phyloP scores from a whole-genome alignment of 2,797 vertebrate species.

The Myripristis jacobus region DNA sequence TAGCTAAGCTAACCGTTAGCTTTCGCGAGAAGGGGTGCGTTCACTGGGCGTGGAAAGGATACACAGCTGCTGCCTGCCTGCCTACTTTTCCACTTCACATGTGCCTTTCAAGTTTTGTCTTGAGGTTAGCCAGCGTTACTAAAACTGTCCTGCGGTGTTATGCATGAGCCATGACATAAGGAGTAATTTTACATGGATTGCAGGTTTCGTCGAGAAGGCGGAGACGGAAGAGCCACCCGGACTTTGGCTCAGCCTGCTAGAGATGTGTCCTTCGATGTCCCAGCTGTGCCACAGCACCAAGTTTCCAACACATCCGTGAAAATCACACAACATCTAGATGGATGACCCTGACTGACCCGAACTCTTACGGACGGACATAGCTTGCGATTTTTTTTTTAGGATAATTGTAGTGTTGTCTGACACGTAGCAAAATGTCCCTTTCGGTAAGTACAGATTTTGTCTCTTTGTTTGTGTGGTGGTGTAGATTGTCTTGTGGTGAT shows the following conservation, averaged over 20 bases:
- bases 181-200: conserved; percentile 13
- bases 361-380: conserved; percentile 18
- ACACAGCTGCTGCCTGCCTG: conserved; percentile 65
- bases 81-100: conserved; percentile 26
- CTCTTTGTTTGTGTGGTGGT: conserved; percentile 16
- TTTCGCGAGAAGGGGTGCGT: conserved; percentile 20
- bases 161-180: neutral
- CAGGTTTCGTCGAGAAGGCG: conserved; percentile 45
- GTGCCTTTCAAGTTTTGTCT: neutral
- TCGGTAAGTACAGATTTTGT: conserved; percentile 80
- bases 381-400: neutral
- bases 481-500: neutral
- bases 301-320: conserved; percentile 30
- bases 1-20: conserved; percentile 58
- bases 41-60: conserved; percentile 72
- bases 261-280: conserved; percentile 64
- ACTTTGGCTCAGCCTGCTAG: neutral
- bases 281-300: conserved; percentile 67
- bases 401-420: conserved; percentile 48
- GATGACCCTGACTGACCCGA: conserved; percentile 60
- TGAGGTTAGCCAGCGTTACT: neutral
- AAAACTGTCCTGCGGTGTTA: neutral
- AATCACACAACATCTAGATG: conserved; percentile 54
- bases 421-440: conserved; percentile 81
- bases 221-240: conserved; percentile 34